phyloP scores from a whole-genome alignment of 2,888 invertebrate species.

The Tholera decimalis region DNA sequence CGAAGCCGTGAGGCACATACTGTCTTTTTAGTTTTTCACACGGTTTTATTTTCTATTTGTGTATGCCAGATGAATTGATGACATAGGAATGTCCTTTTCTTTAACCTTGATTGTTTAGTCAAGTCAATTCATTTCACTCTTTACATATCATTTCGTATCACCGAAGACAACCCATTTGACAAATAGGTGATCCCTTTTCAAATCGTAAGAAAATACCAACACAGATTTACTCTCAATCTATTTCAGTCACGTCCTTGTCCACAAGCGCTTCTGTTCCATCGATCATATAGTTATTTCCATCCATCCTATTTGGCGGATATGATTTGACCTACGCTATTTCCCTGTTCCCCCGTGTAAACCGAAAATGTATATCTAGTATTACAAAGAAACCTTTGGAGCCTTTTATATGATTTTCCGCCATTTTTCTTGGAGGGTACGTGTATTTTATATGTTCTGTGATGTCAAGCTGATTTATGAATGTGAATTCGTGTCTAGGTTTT shows the following conservation, averaged over 20 bases:
- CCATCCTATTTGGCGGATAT: constrained; percentile 55
- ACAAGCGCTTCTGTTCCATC: constrained; percentile 44
- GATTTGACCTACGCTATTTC: constrained; percentile 54
- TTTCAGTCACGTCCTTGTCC: constrained; percentile 43
- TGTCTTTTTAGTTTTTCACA: too few relatives aligned
- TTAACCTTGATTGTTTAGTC: neutral
- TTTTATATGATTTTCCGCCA: constrained; percentile 51
- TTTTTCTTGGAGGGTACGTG: constrained; percentile 31
- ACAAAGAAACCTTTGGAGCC: constrained; percentile 37
- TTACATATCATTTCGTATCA: constrained; percentile 10
- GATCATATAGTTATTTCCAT: constrained; percentile 57
- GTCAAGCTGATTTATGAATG: constrained; percentile 34
- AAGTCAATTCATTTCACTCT: neutral
- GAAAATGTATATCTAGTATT: constrained; percentile 44
- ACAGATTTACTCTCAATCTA: constrained; percentile 34
- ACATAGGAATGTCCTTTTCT: too few relatives aligned
- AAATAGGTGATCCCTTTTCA: constrained; percentile 32
- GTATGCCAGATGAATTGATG: too few relatives aligned
- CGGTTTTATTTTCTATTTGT: too few relatives aligned
- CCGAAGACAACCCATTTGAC: constrained; percentile 21
- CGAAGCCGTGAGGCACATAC: too few relatives aligned
- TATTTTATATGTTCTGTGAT: constrained; percentile 32
- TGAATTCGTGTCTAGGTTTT: constrained; percentile 10
- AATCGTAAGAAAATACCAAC: constrained; percentile 23
- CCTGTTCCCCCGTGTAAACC: constrained; percentile 32